These are phyloP conservation scores for Pseudomugil gertrudae DNA, from an alignment of 2,797 vertebrate genomes.

Conservation along the genomic window DNA sequence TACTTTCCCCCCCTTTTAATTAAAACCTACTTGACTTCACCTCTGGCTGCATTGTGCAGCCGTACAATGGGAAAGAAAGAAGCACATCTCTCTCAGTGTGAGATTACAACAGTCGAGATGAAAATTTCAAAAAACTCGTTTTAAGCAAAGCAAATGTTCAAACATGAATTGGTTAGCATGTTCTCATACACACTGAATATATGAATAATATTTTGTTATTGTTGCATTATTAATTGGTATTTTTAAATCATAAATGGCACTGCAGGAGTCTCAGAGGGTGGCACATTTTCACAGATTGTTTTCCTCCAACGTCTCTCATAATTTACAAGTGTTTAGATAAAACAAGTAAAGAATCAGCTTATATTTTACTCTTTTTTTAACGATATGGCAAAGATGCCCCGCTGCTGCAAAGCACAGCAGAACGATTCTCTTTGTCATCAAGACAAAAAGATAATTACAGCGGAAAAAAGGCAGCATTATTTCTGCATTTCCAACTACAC, in stretches of 20 bases:
- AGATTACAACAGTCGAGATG: conserved; percentile 72
- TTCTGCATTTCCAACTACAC: conserved; percentile 2
- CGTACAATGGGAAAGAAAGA: conserved; percentile 69
- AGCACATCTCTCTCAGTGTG: conserved; percentile 65
- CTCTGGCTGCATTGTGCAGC: conserved; percentile 73
- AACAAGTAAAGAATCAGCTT: conserved; percentile 14
- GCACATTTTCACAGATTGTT: conserved; percentile 29
- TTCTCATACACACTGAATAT: conserved; percentile 49
- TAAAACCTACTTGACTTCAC: conserved; percentile 77
- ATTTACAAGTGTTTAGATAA: conserved; percentile 41
- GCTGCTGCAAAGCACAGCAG: not conserved
- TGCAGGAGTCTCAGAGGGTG: conserved; percentile 35
- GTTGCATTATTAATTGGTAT: conserved; percentile 59
- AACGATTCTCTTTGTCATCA: conserved; percentile 30
- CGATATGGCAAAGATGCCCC: not conserved
- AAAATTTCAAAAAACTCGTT: conserved; percentile 67
- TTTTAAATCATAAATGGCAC: conserved; percentile 58
- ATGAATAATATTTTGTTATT: conserved; percentile 58
- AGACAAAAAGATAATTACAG: conserved; percentile 42
- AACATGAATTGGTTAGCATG: conserved; percentile 55
- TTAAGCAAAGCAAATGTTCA: conserved; percentile 61
- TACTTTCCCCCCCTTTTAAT: conserved; percentile 79
- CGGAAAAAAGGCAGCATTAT: conserved; percentile 23
- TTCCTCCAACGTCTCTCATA: conserved; percentile 21
- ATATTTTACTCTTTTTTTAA: conserved; percentile 4